Base-by-base conservation (phyloP, 2,113 vertebrate species). In the Isurus oxyrinchus region DNA sequence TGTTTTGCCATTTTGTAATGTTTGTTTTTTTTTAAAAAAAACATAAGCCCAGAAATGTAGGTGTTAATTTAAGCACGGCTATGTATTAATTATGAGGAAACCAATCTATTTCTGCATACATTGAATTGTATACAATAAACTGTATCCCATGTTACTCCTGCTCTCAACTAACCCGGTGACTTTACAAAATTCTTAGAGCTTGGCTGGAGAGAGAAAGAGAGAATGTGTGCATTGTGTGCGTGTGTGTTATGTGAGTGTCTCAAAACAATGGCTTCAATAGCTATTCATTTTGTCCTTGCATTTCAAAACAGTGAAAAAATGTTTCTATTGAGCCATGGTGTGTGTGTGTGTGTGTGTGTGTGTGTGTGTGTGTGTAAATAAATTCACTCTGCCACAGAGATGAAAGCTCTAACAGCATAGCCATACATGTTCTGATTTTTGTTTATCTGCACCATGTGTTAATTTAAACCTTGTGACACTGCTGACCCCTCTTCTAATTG, bases 111-210 rank as follows among this genome's bases (percentile, higher is more conserved):
- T 95, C 93, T 49, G 40, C 93, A 95, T 67, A 95, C 69, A 95
- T 49, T 95, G 67, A 95, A 95, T 95, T 95, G 94, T 95, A 53
- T 95, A 72, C 94, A 95, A 95, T 95, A 95, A 95, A 95, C 94
- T 72, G 90, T 94, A 94, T 94, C 90, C 90, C 90, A 66, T 66
- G 90, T 63, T 63, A 63, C 59, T 40, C 59, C 21, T 16, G 16
- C 59, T 94, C 57, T 94, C 59, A 94, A 63, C 90, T 66, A 94
- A 63, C 59, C 90, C 21, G 5, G 35, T 94, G 59, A 63, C 59
- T 94, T 93, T 31, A 59, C 55, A 59, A n/a, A n/a, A 6, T 57
- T 93, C 14, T 93, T 84, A 40, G 57, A 93, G 55, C 55, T 59
- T 63, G 59, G 16, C 59, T 44, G 53, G 31, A 57, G 87, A 31